Conservation (phyloP, 2,797 vertebrate genomes). For the Apodemus agrarius region DNA sequence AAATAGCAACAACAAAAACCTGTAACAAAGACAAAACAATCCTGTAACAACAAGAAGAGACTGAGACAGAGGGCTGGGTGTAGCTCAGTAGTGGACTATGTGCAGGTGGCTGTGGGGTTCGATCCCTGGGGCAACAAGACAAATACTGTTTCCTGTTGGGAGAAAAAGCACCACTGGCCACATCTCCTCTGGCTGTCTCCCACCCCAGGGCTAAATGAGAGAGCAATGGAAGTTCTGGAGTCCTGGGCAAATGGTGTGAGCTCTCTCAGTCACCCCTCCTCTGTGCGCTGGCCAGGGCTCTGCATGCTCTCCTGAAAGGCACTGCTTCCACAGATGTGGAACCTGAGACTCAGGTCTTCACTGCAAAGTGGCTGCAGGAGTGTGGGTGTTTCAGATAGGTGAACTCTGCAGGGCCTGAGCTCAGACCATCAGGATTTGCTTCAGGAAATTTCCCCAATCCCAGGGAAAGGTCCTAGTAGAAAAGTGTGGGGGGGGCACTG, state of each 20-base stretch:
- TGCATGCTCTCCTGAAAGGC: not conserved
- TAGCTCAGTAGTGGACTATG: not conserved
- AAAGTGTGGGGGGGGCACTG: not conserved
- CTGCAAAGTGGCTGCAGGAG: not conserved
- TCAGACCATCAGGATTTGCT: not conserved
- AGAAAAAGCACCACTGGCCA: not conserved
- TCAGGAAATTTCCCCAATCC: not conserved
- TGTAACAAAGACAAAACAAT: not conserved
- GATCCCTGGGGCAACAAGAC: not conserved
- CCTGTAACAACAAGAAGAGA: not conserved
- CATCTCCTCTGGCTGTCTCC: not conserved
- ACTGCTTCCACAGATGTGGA: not conserved
- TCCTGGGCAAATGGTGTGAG: accelerated
- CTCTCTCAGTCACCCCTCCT: not conserved
- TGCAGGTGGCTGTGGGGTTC: not conserved
- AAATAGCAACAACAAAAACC: not conserved
- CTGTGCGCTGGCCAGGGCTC: not conserved
- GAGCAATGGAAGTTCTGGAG: not conserved
- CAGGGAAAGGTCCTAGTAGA: not conserved
- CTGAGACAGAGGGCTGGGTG: not conserved
- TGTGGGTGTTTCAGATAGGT: not conserved
- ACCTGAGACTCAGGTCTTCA: not conserved
- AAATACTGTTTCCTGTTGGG: not conserved
- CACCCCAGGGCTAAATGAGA: not conserved
- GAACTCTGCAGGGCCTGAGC: not conserved